Conservation (phyloP, 2,888 invertebrate species). For the Himalopsyche anomala region DNA sequence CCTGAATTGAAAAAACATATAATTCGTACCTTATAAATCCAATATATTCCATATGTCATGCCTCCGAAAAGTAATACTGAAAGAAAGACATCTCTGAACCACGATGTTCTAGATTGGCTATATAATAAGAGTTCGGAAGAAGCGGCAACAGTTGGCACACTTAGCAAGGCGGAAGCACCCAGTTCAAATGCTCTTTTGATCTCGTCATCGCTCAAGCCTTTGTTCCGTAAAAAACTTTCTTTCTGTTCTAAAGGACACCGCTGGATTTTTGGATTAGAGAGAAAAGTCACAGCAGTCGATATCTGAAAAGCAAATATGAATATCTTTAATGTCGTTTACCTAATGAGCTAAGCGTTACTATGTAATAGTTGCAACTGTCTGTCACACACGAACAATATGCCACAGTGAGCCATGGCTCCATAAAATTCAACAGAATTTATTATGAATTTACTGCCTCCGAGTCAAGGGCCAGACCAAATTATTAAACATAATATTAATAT, state of each 20-base stretch:
- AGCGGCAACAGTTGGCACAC: conserved; percentile 70
- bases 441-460: too few relatives aligned
- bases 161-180: conserved; percentile 73
- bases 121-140: conserved; percentile 73
- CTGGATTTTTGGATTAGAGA: conserved; percentile 90
- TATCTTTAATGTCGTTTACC: too few relatives aligned
- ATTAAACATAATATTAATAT: too few relatives aligned
- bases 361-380: too few relatives aligned
- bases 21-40: conserved; percentile 86
- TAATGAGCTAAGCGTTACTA: too few relatives aligned
- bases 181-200: conserved; percentile 85
- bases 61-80: conserved; percentile 86
- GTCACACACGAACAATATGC: too few relatives aligned
- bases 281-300: conserved; percentile 89
- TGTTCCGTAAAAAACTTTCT: conserved; percentile 85
- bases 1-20: neutral
- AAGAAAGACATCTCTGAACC: conserved; percentile 83
- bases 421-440: too few relatives aligned
- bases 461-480: too few relatives aligned
- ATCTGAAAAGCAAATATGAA: conserved; percentile 77
- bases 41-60: conserved; percentile 86
- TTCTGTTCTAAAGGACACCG: conserved; percentile 86
- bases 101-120: conserved; percentile 71
- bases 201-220: conserved; percentile 86
- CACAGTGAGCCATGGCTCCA: too few relatives aligned